A percentile compares a stretch with the other conserved stretches of the same genome.
Conservation (phyloP, 2,113 vertebrate genomes). For the Pseudopipra pipra region DNA sequence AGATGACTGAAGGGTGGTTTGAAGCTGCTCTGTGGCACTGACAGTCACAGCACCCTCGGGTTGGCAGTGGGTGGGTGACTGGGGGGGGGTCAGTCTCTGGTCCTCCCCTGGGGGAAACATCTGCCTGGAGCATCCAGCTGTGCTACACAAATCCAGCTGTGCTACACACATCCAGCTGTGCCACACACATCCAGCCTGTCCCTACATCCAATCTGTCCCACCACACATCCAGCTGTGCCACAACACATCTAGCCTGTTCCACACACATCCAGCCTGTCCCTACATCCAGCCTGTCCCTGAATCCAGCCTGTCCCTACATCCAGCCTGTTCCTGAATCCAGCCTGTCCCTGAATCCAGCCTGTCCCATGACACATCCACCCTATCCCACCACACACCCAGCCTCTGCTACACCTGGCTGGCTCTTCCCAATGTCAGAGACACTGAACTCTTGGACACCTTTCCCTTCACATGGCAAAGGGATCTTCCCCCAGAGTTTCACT, state of each 20-base stretch:
- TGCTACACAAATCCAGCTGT: neutral
- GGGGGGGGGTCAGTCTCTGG: neutral
- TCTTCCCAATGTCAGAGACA: fast-evolving
- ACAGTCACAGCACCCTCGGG: neutral
- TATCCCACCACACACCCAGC: too few relatives aligned
- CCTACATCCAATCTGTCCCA: too few relatives aligned
- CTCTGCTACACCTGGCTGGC: neutral
- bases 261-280: neutral
- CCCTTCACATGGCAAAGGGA: fast-evolving
- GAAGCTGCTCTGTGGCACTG: neutral
- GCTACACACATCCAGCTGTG: neutral
- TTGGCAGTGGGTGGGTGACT: neutral
- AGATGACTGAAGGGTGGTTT: neutral
- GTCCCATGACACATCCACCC: neutral
- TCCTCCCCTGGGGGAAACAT: neutral
- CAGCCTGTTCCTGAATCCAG: neutral
- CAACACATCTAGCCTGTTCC: neutral
- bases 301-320: too few relatives aligned
- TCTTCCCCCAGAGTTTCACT: neutral
- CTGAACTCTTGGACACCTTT: fast-evolving
- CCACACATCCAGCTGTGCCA: neutral
- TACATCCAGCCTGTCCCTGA: neutral
- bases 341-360: too few relatives aligned
- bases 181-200: neutral
- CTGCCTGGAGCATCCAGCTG: neutral